Evolutionary conservation across 2,113 vertebrate genomes (phyloP), one percentile per base, ranked within the genome.

Genomic region (Thamnaconus septentrionalis): DNA sequence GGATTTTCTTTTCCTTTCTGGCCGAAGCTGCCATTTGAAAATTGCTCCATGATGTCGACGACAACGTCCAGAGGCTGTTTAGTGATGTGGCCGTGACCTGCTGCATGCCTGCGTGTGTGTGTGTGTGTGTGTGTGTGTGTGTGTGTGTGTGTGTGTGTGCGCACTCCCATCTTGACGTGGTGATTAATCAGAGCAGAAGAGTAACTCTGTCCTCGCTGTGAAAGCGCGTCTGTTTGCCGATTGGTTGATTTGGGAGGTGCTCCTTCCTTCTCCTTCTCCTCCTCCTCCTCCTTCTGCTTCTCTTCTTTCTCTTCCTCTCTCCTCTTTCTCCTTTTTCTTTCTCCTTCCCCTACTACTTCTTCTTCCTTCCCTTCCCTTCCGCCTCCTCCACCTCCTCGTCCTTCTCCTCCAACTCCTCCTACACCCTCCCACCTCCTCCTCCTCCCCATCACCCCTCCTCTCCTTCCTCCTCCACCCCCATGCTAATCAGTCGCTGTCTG

Each of bases 41-140:
- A 87, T 86, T 73, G 70, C 57, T 87, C 86, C 83, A 81, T 66
- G 76, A 87, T 89, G 84, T 82, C 46, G 76, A 87, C 87, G 84
- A 81, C 46, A 4, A 8, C 5, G 11, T 59, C 65, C 61, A 2
- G 44, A n/a, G 55, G 76, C 65, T 31, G 64, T 4, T 18, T 40
- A 43, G 59, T 39, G 48, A 44, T 42, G 49, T 52, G 43, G 41
- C 49, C 46, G 12, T 43, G 39, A 12, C 4, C 60, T 12, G 56
- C 59, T 66, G 50, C 59, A 6, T 55, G 11, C 51, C 61, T 18
- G 53, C 41, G 69, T 43, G 53, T 7, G 43, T 4, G n/a, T 40
- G 49, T 59, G 45, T 54, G 51, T 18, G 49, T 52, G 43, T 44
- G 53, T 49, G 12, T 43, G 39, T 39, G 5, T 62, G 31, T 60